A percentile compares a stretch with the other conserved stretches of the same genome.
Conservation (phyloP, 2,888 invertebrate species). For the Rhorus exstirpatorius region DNA sequence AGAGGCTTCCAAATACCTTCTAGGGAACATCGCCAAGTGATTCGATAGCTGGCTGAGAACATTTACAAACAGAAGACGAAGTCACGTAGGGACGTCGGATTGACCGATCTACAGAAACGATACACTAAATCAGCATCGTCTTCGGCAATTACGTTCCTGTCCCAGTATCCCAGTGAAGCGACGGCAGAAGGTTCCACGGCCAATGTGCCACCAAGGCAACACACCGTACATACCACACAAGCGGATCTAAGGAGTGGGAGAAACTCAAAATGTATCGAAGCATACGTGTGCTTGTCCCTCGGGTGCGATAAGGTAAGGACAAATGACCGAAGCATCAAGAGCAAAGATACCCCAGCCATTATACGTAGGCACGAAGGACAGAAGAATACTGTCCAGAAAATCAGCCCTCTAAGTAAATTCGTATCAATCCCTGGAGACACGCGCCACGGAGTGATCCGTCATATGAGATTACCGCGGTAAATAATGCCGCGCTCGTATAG, state of each 20-base stretch:
- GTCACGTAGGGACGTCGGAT: slow-evolving; percentile 21
- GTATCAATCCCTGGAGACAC: slow-evolving; percentile 83
- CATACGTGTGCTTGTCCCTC: slow-evolving; percentile 77
- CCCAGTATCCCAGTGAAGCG: slow-evolving; percentile 51
- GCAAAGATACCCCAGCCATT: slow-evolving; percentile 59
- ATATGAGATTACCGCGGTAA: slow-evolving; percentile 85
- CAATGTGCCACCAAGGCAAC: slow-evolving; percentile 21
- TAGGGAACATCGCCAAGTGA: slow-evolving; percentile 5
- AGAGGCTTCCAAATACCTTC: not conserved
- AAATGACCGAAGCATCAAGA: slow-evolving; percentile 82
- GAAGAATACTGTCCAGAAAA: slow-evolving; percentile 82
- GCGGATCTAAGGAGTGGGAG: slow-evolving; percentile 31
- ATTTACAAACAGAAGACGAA: slow-evolving; percentile 43
- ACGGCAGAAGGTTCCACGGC: slow-evolving; percentile 40
- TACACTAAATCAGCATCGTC: slow-evolving; percentile 67
- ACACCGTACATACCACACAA: slow-evolving; percentile 14
- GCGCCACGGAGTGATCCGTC: slow-evolving; percentile 80
- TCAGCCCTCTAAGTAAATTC: slow-evolving; percentile 86
- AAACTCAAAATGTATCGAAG: slow-evolving; percentile 64
- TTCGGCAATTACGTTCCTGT: slow-evolving; percentile 65
- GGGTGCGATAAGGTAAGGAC: slow-evolving; percentile 85
- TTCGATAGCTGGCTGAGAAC: slow-evolving; percentile 31
- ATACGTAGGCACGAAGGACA: slow-evolving; percentile 67
- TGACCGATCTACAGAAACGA: slow-evolving; percentile 51
- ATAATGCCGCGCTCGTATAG: slow-evolving; percentile 76